Evolutionary conservation across 2,113 vertebrate genomes (phyloP).

Genomic region (Pelvicachromis taeniatus): DNA sequence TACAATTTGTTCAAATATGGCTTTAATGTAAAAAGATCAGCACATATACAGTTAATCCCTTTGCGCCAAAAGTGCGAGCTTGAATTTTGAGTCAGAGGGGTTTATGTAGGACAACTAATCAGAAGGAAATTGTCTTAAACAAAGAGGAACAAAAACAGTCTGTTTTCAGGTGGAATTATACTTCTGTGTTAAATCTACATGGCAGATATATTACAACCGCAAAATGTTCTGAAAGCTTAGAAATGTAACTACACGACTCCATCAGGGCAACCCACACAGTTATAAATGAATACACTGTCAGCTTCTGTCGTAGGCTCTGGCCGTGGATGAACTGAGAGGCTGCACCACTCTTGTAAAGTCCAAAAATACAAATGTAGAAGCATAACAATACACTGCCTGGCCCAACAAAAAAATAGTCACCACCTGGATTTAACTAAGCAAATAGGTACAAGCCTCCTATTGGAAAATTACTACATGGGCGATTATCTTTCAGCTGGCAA

Average conservation of each 20-base stretch:
- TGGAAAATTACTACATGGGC: no score
- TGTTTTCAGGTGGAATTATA: neutral
- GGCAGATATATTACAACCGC: neutral
- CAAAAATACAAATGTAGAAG: neutral
- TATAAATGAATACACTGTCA: neutral
- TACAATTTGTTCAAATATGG: no score
- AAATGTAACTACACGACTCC: neutral
- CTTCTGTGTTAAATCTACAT: neutral
- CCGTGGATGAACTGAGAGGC: neutral
- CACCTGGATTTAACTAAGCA: no score
- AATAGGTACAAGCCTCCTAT: no score
- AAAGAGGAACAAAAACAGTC: neutral
- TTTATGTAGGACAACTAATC: neutral
- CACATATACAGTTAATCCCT: neutral
- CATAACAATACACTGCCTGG: no score
- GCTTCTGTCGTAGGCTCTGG: accelerated
- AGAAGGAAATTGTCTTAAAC: neutral
- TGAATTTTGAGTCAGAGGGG: neutral
- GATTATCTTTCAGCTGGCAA: no score
- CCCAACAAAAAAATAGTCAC: no score
- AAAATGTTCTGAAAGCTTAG: neutral
- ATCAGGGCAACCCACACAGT: neutral
- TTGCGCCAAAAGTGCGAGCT: neutral
- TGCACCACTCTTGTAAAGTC: neutral
- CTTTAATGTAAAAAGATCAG: neutral